Conservation (phyloP, 2,888 invertebrate genomes). For the Phlogophora meticulosa region DNA sequence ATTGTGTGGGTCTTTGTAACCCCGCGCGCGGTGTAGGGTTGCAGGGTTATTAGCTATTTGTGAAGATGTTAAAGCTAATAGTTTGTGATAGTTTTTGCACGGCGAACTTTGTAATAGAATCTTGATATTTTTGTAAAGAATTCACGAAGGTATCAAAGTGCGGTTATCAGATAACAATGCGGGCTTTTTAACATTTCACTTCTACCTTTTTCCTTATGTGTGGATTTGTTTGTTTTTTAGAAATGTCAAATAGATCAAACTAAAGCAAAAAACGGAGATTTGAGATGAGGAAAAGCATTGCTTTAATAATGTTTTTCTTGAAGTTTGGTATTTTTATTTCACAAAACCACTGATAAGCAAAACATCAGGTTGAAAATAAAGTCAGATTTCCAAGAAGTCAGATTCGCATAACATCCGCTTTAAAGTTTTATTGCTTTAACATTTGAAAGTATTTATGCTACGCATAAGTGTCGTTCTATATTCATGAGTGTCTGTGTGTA, state of each 20-base stretch:
- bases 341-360: too few species aligned
- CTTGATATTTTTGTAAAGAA: conserved; percentile 45
- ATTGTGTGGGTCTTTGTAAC: conserved; percentile 65
- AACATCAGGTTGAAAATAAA: too few species aligned
- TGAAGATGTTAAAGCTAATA: conserved; percentile 57
- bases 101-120: conserved; percentile 46
- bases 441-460: too few species aligned
- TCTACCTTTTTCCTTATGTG: neutral
- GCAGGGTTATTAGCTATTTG: conserved; percentile 62
- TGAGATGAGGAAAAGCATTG: neutral
- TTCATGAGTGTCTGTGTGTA: too few species aligned
- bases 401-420: too few species aligned
- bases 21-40: conserved; percentile 60
- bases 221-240: neutral
- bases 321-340: too few species aligned
- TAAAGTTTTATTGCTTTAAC: too few species aligned
- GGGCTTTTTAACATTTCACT: conserved; percentile 23
- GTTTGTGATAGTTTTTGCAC: conserved; percentile 45
- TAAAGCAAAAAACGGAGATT: too few species aligned
- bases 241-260: neutral
- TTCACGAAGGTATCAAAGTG: conserved; percentile 15
- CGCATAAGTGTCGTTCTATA: too few species aligned
- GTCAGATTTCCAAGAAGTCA: too few species aligned
- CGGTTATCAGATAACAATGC: conserved; percentile 49
- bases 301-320: too few species aligned